phyloP scores from a whole-genome alignment of 2,113 vertebrate genomes.

The Murina feae region DNA sequence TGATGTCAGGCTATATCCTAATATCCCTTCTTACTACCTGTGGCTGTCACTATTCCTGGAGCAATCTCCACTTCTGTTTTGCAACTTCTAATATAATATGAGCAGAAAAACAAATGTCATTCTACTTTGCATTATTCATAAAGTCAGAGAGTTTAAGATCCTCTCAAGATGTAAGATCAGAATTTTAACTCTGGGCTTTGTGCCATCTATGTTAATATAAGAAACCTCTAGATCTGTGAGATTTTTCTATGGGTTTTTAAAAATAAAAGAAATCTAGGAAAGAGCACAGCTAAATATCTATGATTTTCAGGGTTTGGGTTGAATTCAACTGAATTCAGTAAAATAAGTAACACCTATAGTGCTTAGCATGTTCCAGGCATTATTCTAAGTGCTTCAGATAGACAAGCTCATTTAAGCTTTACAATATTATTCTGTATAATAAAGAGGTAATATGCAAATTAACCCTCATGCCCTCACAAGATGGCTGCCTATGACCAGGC shows the following conservation, averaged over 20 bases:
- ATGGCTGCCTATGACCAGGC: too few species aligned
- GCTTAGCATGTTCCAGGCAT: not conserved
- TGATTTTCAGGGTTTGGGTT: not conserved
- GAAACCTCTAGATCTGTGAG: not conserved
- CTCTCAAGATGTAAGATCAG: not conserved
- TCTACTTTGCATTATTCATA: not conserved
- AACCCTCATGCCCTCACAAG: too few species aligned
- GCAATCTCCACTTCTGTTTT: not conserved
- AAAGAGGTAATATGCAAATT: too few species aligned
- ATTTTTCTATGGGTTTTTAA: not conserved
- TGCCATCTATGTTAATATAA: not conserved
- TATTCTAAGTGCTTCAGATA: not conserved
- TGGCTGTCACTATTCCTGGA: not conserved
- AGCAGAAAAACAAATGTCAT: not conserved
- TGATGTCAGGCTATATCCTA: not conserved
- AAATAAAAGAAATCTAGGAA: not conserved
- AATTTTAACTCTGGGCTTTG: not conserved
- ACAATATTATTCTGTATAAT: not conserved
- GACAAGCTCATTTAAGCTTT: not conserved
- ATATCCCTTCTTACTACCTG: not conserved
- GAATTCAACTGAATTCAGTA: not conserved
- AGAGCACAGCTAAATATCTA: not conserved
- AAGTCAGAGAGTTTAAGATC: not conserved
- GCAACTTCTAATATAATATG: not conserved
- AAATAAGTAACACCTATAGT: not conserved